Conservation (phyloP, 2,113 vertebrate genomes). For the Xerus inauris region DNA sequence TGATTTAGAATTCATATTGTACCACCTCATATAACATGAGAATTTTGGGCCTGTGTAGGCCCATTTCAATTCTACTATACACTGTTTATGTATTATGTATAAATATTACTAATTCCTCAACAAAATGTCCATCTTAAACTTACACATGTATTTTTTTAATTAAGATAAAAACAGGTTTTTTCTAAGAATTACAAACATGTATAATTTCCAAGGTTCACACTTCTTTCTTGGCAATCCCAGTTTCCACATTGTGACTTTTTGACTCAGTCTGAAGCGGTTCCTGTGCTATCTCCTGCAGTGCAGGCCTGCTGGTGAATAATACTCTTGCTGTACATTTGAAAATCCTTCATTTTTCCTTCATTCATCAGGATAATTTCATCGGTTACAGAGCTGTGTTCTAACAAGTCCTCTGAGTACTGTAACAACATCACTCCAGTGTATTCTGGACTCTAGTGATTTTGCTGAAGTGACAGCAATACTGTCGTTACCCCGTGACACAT, state of each 20-base stretch:
- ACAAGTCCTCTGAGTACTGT: not conserved
- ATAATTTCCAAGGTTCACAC: not conserved
- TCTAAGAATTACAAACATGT: not conserved
- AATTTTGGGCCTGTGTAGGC: not conserved
- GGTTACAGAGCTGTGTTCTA: not conserved
- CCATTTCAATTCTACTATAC: not conserved
- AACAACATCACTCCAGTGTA: not conserved
- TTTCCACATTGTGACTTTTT: not conserved
- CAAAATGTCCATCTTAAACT: not conserved
- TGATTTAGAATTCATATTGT: not conserved
- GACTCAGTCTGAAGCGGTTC: not conserved
- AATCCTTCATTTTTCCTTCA: not conserved
- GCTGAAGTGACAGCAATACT: no score
- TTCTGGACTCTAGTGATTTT: not conserved
- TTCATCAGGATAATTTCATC: not conserved
- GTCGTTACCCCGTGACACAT: accelerated
- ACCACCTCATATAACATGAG: not conserved
- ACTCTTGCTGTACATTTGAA: not conserved
- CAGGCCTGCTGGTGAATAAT: not conserved
- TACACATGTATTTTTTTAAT: not conserved
- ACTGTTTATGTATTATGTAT: not conserved
- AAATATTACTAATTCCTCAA: not conserved
- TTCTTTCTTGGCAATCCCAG: not conserved
- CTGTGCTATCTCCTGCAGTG: no score
- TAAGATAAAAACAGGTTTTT: not conserved